A percentile compares a stretch with the other conserved stretches of the same genome.
Evolutionary conservation across 2,888 invertebrate species (phyloP).

Genomic region (Baronia brevicornis): DNA sequence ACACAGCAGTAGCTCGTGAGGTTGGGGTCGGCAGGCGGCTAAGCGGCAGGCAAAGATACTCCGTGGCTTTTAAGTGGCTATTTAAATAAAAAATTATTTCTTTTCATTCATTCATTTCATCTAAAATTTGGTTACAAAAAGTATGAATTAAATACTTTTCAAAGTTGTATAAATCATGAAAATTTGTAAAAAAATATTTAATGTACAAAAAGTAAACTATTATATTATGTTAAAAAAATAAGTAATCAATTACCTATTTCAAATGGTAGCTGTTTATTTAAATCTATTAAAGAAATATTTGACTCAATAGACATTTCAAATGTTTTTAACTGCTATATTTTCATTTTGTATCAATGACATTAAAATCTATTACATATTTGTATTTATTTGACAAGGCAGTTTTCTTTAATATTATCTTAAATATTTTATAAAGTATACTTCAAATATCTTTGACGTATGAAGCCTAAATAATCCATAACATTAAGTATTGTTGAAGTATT

Average conservation of each 20-base stretch:
- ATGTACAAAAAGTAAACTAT: neutral
- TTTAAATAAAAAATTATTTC: too few species aligned
- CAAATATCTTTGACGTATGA: neutral
- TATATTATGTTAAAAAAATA: neutral
- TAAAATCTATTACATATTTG: constrained; percentile 3
- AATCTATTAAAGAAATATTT: constrained; percentile 50
- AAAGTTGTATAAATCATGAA: too few species aligned
- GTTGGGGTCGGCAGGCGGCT: too few species aligned
- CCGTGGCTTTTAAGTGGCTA: too few species aligned
- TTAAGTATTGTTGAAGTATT: too few species aligned
- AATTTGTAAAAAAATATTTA: neutral
- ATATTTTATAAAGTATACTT: neutral
- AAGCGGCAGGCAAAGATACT: too few species aligned
- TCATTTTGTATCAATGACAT: constrained; percentile 9
- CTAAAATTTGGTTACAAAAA: too few species aligned
- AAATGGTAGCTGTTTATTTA: constrained; percentile 55
- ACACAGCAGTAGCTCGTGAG: too few species aligned
- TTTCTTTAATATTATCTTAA: constrained; percentile 6
- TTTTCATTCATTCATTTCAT: too few species aligned
- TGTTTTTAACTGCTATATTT: constrained; percentile 16
- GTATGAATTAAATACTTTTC: too few species aligned
- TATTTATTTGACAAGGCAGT: too few species aligned
- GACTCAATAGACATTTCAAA: constrained; percentile 32
- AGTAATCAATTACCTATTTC: constrained; percentile 44
- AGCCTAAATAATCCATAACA: too few species aligned